Base-by-base conservation (phyloP, 1,140 invertebrate species). In the Stenopsyche tienmushanensis region DNA sequence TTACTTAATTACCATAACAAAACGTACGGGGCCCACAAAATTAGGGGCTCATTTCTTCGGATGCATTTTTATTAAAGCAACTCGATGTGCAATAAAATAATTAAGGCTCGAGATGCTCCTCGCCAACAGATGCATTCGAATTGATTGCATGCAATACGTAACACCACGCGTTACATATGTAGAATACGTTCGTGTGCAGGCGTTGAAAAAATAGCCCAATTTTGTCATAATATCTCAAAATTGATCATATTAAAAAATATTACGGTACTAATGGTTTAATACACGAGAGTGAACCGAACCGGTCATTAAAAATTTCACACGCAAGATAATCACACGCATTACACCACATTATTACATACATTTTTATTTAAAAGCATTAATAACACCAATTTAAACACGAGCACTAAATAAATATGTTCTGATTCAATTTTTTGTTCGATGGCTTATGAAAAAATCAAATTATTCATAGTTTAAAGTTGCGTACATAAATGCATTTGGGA, bases 271-370 rank as follows among this genome's bases (percentile, higher is more conserved):
- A 57, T 60, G 47, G 57, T 49, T 21, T 47, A 47, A 47, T 42
- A 26, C 18, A 21, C 23, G 55, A 20, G 41, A 24, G 21, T 8
- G 42, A n/a, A 24, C 42, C 2, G 24, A 60, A 60, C 57, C 42
- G 42, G 42, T 60, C 57, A 44, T 60, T 60, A 60, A 60, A 60
- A 60, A 60, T 60, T 60, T 60, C 57, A 60, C 57, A 60, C 57
- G 57, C 10, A 10, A 47, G 20, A 47, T 60, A 60, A 60, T 60
- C 57, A 60, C 57, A 47, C 57, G 42, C 17, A 60, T 60, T 60
- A 60, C 24, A 8, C 21, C 7, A 20, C 3, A 2, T 3, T 44
- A 58, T 44, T 45, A 39, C 39, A 39, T 42, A 41, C 26, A 34
- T 34, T 34, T 34, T 34, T 5, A 5, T 47, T 47, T 60, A 60